These are phyloP conservation scores for Ephestia elutella DNA, from an alignment of 1,140 invertebrate species.

Conservation along the genomic window DNA sequence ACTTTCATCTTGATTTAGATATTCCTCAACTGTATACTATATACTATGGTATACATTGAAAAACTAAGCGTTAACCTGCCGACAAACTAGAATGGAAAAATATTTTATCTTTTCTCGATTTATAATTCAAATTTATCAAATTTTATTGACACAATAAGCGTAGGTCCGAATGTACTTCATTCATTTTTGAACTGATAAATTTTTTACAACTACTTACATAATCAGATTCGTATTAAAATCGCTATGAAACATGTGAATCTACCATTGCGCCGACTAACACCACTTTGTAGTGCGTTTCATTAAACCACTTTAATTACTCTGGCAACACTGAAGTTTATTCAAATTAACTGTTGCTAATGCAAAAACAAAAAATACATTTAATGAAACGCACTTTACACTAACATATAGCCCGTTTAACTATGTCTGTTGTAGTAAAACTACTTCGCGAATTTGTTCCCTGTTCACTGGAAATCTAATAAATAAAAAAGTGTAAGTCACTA, in stretches of 20 bases:
- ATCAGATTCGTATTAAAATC: conserved; percentile 14
- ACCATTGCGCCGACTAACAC: conserved; percentile 14
- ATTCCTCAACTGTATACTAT: conserved; percentile 67
- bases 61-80: conserved; percentile 52
- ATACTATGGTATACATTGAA: conserved; percentile 39
- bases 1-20: not conserved
- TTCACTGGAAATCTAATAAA: conserved; percentile 10
- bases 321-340: not conserved
- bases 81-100: conserved; percentile 55
- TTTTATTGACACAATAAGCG: conserved; percentile 51
- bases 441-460: conserved; percentile 3
- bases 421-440: not conserved
- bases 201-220: conserved; percentile 13
- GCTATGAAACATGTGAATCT: conserved; percentile 11
- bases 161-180: conserved; percentile 31
- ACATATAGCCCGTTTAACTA: not conserved
- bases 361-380: not conserved
- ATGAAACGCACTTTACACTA: not conserved
- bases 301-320: not conserved
- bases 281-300: not conserved
- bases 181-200: conserved; percentile 12
- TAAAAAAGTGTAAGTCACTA: not conserved
- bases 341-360: not conserved
- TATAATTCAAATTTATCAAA: conserved; percentile 27
- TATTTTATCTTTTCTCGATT: conserved; percentile 38